Base-by-base conservation (phyloP, 2,888 invertebrate genomes). In the Noctua janthe region DNA sequence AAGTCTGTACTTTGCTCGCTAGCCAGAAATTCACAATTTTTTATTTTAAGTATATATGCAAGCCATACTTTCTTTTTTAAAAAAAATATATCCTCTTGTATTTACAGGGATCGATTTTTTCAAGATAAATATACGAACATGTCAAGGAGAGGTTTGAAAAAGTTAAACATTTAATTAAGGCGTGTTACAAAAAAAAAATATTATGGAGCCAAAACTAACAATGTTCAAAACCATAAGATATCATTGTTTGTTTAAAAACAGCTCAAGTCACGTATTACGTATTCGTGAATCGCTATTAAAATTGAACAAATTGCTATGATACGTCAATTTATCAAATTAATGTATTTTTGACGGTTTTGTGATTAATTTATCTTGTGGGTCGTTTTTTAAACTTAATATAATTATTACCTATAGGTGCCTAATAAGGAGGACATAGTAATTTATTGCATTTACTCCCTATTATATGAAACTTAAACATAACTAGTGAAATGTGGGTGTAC, bases 201-300 rank as follows among this genome's bases (percentile, higher is more conserved):
- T 29, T 49, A 15, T 35, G 23, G 17, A 20, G 56, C 15, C n/a
- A 83, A 67, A 80, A 76, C 35, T 10, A 83, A 67, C 49, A 83
- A 76, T 59, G 43, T 76, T 59, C 20, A n/a, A n/a, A 75, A 20
- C 7, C 39, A 75, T 23, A 15, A 39, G 20, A 69, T 71, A 81
- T 71, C 54, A 73, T 35, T 82, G 76, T 89, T 86, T 86, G 82
- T 74, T 84, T 86, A 72, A 79, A 66, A 72, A 71, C 35, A 35
- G 54, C 51, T 83, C 66, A 72, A 64, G 20, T 49, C 43, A 81
- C 71, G 17, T 88, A 78, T 85, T 77, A 78, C 70, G 67, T 80
- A 66, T 77, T 66, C 15, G 35, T 51, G 4, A 64, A 47, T 39
- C 8, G 49, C 66, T 69, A 20, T 51, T 49, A 23, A 10, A 56